phyloP scores from a whole-genome alignment of 2,888 invertebrate species.

The Cataglyphis albicans region DNA sequence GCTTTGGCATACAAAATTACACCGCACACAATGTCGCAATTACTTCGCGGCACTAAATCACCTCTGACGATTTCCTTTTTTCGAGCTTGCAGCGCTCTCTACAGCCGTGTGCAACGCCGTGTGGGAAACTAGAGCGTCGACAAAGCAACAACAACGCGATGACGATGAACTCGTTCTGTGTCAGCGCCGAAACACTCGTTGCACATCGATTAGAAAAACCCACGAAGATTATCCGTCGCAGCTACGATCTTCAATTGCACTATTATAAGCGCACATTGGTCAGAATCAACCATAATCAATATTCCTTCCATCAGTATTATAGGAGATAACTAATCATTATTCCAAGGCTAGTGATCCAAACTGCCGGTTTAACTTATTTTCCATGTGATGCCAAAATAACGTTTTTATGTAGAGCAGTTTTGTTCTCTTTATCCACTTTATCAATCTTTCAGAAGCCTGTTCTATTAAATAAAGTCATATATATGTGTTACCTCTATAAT shows the following conservation, averaged over 20 bases:
- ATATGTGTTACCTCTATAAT: neutral
- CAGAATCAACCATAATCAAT: neutral
- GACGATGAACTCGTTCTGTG: neutral
- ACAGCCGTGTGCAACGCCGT: slow-evolving; percentile 60
- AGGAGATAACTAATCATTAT: neutral
- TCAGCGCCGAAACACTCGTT: neutral
- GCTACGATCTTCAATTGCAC: neutral
- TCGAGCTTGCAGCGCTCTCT: slow-evolving; percentile 72
- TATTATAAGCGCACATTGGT: neutral
- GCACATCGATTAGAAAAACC: neutral
- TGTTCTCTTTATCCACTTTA: neutral
- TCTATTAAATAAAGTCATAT: neutral
- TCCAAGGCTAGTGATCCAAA: neutral
- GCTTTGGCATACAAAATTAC: neutral
- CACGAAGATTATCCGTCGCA: neutral
- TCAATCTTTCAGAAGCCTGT: neutral
- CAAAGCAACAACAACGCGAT: neutral
- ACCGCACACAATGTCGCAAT: slow-evolving; percentile 66
- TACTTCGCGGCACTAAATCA: slow-evolving; percentile 63
- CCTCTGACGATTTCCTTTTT: slow-evolving; percentile 54
- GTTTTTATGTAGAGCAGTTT: neutral
- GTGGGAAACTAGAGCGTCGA: slow-evolving; percentile 60
- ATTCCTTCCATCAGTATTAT: neutral
- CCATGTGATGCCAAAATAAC: neutral
- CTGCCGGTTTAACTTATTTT: neutral